Base-by-base conservation (phyloP, 2,113 vertebrate genomes). In the Callithrix jacchus region DNA sequence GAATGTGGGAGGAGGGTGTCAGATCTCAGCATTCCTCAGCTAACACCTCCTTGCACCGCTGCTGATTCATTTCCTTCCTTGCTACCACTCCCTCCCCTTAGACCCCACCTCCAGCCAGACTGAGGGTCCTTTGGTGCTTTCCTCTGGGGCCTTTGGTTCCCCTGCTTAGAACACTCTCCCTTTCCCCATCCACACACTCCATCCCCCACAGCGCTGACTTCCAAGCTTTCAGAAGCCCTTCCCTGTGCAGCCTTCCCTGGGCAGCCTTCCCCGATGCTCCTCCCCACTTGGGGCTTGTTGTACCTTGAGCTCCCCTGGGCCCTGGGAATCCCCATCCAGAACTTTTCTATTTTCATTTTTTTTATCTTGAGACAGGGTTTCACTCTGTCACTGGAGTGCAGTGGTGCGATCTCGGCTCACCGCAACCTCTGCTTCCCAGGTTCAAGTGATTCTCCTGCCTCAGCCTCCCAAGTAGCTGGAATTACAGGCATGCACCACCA, bases 1-100 rank as follows among this genome's bases (percentile, higher is more conserved):
- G 70, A 23, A 37, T 6, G 17, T 14, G 1, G 2, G 32, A 6
- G 7, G 20, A 6, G 23, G 47, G 4, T 18, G 9, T 79, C 7
- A 4, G 45, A 45, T 42, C 17, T 42, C 64, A 87, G n/a, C 16
- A 1, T 16, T 52, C 52, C 35, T 86, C 52, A 12, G 37, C 45
- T 1, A 66, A 68, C 12, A n/a, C 25, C 5, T 61, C 56, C 25
- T 5, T 3, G 45, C 0, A 64, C 18, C 37, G 37, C 56, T 42
- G 37, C n/a, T 8, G n/a, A 61, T 64, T 84, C 35, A n/a, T 49
- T 74, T 52, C 5, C 40, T 73, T 58, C 20, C 73, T 86, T 40
- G 27, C 56, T 20, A n/a, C 2, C 74, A 20, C 21, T 12, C 14
- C 73, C 13, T 47, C 74, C 52, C 61, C 12, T 61, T 16, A 3